These are phyloP conservation scores for Syrmaticus mikado DNA, from an alignment of 2,113 vertebrate genomes.

Conservation along the genomic window DNA sequence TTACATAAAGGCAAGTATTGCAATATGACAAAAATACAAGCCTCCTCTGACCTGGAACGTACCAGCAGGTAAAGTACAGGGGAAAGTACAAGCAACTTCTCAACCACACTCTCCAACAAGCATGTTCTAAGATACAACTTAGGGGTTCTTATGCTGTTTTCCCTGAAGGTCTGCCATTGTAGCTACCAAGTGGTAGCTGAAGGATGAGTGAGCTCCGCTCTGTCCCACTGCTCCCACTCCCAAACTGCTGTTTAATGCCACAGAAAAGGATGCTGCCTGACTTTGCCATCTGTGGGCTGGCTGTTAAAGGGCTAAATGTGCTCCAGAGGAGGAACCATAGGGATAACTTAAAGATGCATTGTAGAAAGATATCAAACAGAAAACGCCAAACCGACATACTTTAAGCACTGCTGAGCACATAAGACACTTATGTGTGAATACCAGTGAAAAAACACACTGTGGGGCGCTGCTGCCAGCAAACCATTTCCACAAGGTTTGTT, in stretches of 20 bases:
- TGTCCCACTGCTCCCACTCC: not conserved
- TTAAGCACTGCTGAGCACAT: not conserved
- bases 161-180: not conserved
- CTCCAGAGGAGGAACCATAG: not conserved
- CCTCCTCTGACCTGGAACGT: constrained; percentile 78
- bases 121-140: not conserved
- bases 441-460: not conserved
- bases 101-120: constrained; percentile 1
- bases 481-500: not conserved
- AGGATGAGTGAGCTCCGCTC: not conserved
- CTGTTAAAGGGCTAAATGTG: not conserved
- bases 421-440: not conserved
- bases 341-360: not conserved
- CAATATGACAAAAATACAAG: constrained; percentile 78
- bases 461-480: not conserved
- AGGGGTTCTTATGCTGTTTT: not conserved
- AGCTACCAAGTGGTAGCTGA: not conserved
- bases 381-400: not conserved
- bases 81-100: constrained; percentile 57
- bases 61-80: constrained; percentile 73
- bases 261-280: not conserved
- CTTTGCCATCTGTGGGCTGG: not conserved
- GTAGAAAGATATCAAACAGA: not conserved
- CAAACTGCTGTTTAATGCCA: not conserved
- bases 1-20: constrained; percentile 81